phyloP scores from a whole-genome alignment of 2,888 invertebrate species.

The Bombylius major region DNA sequence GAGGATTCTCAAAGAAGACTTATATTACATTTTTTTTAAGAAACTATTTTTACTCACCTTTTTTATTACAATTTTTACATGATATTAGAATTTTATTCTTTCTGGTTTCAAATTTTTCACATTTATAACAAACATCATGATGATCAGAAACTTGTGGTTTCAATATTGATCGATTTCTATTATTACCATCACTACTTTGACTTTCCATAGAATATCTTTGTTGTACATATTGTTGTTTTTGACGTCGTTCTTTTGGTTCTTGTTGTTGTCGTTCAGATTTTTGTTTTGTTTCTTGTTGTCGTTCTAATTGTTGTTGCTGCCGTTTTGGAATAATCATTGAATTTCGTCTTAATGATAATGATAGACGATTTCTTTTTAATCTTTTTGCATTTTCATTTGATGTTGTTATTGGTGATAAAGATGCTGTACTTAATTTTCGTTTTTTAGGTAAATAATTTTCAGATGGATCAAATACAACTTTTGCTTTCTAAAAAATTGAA shows the following conservation, averaged over 20 bases:
- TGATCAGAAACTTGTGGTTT: neutral
- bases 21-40: neutral
- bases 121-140: conserved; percentile 10
- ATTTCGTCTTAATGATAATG: neutral
- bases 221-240: too few species aligned
- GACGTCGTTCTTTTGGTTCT: too few species aligned
- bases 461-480: conserved; percentile 76
- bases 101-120: conserved; percentile 8
- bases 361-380: neutral
- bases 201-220: too few species aligned
- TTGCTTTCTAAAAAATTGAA: conserved; percentile 47
- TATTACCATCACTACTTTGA: neutral
- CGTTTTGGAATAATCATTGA: too few species aligned
- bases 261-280: too few species aligned
- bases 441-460: conserved; percentile 58
- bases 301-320: too few species aligned
- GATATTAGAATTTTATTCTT: conserved; percentile 6
- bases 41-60: neutral
- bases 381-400: neutral
- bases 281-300: too few species aligned
- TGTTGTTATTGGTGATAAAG: neutral
- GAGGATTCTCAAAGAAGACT: too few species aligned
- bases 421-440: conserved; percentile 14
- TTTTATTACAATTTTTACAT: conserved; percentile 8
- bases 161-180: neutral